phyloP scores from a whole-genome alignment of 2,797 vertebrate genomes.

The Jordanella pulchra region DNA sequence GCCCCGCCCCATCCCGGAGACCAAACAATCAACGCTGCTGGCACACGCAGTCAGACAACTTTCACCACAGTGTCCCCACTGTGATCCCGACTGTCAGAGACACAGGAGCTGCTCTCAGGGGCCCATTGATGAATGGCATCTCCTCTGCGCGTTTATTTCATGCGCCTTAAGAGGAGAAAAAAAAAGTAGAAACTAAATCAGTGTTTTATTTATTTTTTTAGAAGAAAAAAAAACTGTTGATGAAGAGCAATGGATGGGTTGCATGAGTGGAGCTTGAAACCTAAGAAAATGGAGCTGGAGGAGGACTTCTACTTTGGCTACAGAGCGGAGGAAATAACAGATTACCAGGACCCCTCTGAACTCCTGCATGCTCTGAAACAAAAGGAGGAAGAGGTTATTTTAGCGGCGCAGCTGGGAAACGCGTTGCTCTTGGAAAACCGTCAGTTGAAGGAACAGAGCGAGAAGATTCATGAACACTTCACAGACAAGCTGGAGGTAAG shows the following conservation, averaged over 20 bases:
- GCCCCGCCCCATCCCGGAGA: conserved; percentile 28
- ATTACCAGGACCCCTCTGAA: conserved; percentile 73
- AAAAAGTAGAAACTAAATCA: no score
- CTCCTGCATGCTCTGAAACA: conserved; percentile 78
- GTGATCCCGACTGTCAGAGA: background rate
- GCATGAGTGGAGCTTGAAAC: conserved; percentile 66
- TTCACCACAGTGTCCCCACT: conserved; percentile 13
- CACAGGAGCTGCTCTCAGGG: conserved; percentile 8
- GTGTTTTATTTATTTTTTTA: background rate
- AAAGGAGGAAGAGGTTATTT: conserved; percentile 84
- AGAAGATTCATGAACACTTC: conserved; percentile 73
- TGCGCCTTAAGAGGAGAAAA: background rate
- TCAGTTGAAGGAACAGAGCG: conserved; percentile 76
- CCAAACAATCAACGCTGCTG: conserved; percentile 55
- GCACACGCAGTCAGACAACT: conserved; percentile 41
- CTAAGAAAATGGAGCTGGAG: conserved; percentile 66
- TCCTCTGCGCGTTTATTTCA: background rate
- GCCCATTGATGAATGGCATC: conserved; percentile 6
- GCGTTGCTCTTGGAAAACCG: conserved; percentile 82
- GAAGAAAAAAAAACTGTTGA: background rate
- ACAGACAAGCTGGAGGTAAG: conserved; percentile 80
- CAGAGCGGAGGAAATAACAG: conserved; percentile 72
- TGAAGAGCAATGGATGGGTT: conserved; percentile 66
- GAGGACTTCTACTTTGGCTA: conserved; percentile 78
- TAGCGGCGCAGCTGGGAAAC: conserved; percentile 84